These are phyloP conservation scores for Anthoscopus minutus DNA, from an alignment of 2,113 vertebrate genomes.

Conservation along the genomic window DNA sequence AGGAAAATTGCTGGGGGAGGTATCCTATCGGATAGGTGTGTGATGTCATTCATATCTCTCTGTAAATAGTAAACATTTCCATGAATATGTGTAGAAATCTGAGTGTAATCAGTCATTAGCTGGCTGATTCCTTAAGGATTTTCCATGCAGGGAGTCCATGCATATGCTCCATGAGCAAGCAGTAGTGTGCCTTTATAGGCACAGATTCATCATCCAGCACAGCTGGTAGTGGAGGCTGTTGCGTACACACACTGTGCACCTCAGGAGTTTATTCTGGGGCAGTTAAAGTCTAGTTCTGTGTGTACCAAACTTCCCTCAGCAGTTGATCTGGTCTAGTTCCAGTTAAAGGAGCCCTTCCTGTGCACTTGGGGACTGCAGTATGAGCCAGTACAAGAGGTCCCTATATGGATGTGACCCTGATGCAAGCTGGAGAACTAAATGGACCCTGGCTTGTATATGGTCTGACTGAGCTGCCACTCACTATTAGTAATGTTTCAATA, in stretches of 20 bases:
- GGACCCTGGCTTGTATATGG: background rate
- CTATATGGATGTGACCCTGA: background rate
- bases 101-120: background rate
- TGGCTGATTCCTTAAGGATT: background rate
- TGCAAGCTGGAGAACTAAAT: background rate
- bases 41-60: background rate
- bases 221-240: background rate
- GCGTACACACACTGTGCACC: background rate
- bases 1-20: background rate
- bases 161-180: rapidly evolving
- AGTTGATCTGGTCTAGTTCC: background rate
- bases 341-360: background rate
- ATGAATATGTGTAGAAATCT: background rate
- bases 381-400: background rate
- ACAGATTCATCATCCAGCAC: background rate
- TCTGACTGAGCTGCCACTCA: background rate
- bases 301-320: background rate
- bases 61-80: background rate
- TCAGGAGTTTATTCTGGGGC: background rate
- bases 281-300: background rate
- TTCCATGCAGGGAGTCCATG: rapidly evolving
- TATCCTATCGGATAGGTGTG: background rate
- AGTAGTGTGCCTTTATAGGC: background rate
- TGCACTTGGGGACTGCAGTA: background rate
- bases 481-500: background rate